Base-by-base conservation (phyloP, 1,140 invertebrate genomes). In the Ditylenchus dipsaci region DNA sequence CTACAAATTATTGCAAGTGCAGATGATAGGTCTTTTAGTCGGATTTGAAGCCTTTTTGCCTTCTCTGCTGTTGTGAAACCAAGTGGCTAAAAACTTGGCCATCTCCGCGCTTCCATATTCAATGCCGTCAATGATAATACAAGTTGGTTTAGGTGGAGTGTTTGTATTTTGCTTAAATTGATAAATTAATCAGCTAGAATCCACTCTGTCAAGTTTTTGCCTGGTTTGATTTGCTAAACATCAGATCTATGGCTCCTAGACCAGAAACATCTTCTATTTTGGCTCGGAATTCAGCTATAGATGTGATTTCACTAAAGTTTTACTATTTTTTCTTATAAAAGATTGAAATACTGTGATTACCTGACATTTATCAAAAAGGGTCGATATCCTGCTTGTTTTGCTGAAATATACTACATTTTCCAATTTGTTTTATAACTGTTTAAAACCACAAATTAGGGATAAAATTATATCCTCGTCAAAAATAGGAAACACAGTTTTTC, bases 71-170 rank as follows among this genome's bases (percentile, higher is more conserved):
- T 53, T 53, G n/a, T 19, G n/a, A 26, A 53, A 21, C 49, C 49
- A 53, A 5, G 3, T 53, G 15, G 15, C 49, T 21, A 53, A 15
- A 53, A 53, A 53, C 49, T 23, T 65, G 19, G 43, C 66, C 58
- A 68, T 59, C 9, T 68, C 66, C 15, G 66, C n/a, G 19, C n/a
- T 38, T n/a, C 49, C 66, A 21, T 33, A 30, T 23, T 68, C 66
- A 1, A 68, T 27, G 8, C 27, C 66, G 8, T 68, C 66, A 23
- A 68, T 62, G 27, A 68, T 61, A 15, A 68, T 66, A 47, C 66
- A 68, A 45, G 49, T 58, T 19, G 66, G 26, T 30, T 62, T 29
- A 11, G 21, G 49, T 19, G 27, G 1, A 26, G 7, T 42, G 62
- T 63, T 21, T 38, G 1, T 17, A 21, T 1, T 29, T 11, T 1